Conservation (phyloP, 2,113 vertebrate species). For the Chloropsis cyanopogon region DNA sequence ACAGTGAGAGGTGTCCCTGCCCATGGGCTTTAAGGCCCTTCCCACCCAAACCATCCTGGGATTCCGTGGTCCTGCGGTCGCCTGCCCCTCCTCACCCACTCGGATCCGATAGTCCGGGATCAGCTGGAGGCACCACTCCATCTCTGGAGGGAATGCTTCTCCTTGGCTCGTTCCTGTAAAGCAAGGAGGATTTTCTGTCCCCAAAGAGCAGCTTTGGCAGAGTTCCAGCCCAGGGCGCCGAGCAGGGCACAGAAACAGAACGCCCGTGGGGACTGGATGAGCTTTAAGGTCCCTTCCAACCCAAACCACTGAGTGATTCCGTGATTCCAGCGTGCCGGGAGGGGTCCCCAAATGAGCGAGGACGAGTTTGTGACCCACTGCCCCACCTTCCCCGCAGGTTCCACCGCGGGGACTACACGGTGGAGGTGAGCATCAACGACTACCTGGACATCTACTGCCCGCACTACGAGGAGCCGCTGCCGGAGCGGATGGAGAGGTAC, state of each 20-base stretch:
- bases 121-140: neutral
- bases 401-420: conserved; percentile 85
- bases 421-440: conserved; percentile 96
- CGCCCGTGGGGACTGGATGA: fast-evolving
- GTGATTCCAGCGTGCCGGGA: fast-evolving
- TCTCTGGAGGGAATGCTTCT: neutral
- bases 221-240: neutral
- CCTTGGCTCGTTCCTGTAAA: neutral
- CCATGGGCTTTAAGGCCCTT: neutral
- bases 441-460: conserved; percentile 98
- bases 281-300: neutral
- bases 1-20: neutral
- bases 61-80: neutral
- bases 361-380: fast-evolving
- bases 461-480: conserved; percentile 83
- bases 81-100: neutral
- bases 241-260: neutral
- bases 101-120: fast-evolving
- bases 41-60: neutral
- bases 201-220: neutral
- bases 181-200: neutral
- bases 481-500: conserved; percentile 86
- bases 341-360: fast-evolving
- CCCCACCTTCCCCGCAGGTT: conserved; percentile 71
- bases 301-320: fast-evolving